Base-by-base conservation (phyloP, 2,113 vertebrate species). In the Scomber scombrus region DNA sequence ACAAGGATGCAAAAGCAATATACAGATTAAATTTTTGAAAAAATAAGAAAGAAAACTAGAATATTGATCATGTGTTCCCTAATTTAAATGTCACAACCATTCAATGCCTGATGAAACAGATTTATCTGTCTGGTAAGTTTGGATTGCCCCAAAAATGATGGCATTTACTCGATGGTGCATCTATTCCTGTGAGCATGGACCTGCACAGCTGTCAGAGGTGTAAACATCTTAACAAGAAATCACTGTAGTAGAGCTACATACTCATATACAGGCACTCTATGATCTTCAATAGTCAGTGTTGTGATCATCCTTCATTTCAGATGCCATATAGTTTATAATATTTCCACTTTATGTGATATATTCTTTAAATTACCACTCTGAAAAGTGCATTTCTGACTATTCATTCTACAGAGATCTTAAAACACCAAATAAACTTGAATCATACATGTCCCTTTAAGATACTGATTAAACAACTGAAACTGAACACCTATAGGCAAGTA, bases 151-250 rank as follows among this genome's bases (percentile, higher is more conserved):
- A 71, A 11, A 61, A 56, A 72, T 12, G 23, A 63, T 23, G 57
- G 40, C 58, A 52, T 63, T 31, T 51, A 11, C 70, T 64, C 51
- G 40, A 71, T 47, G 29, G 43, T 61, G 40, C 18, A 66, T 55
- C 34, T 4, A 15, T 56, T 34, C 21, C 13, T 13, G 43, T 19
- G 47, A 55, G 47, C 12, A 11, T 4, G 3, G 11, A 46, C 19
- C 47, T 43, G 47, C 34, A 62, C 26, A 13, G 14, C 40, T 34
- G 15, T 45, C 65, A 16, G 5, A 52, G 13, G 12, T 47, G 34
- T 14, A 50, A 26, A n/a, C 23, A 34, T 18, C 49, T 16, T 12
- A 2, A 18, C 11, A 15, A n/a, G 23, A 63, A 46, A 65, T 29
- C 66, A 23, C 16, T 10, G 18, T 3, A 29, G 8, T 16, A 16